A percentile compares a stretch with the other conserved stretches of the same genome.
Conservation (phyloP, 2,888 invertebrate species). For the Scaeva pyrastri region DNA sequence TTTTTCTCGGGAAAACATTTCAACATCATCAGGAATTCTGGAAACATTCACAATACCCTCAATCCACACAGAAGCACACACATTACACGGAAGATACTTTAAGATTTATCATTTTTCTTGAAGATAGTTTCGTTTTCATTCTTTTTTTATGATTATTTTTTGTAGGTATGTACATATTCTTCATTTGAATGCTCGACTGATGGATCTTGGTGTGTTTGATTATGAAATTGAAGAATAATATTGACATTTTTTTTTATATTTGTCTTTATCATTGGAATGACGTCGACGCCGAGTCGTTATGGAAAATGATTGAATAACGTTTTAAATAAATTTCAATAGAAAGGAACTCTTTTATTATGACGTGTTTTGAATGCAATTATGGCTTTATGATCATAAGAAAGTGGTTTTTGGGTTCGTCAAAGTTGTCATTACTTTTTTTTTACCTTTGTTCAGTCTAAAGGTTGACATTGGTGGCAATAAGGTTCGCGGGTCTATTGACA, state of each 20-base stretch:
- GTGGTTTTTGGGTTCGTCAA: too few species aligned
- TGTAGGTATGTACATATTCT: not conserved
- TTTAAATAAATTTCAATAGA: not conserved
- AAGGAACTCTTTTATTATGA: too few species aligned
- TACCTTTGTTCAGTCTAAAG: too few species aligned
- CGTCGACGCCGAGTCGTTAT: too few species aligned
- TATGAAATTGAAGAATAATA: conserved; percentile 17
- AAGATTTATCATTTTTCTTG: conserved; percentile 3
- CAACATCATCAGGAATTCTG: conserved; percentile 25
- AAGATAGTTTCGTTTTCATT: not conserved
- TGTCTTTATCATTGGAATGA: not conserved
- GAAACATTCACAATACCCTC: conserved; percentile 38
- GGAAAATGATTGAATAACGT: not conserved
- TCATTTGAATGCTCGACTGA: not conserved
- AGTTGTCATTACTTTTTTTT: too few species aligned
- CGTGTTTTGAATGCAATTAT: too few species aligned
- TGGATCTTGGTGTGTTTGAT: not conserved
- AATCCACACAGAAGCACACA: conserved; percentile 14
- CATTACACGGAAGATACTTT: not conserved
- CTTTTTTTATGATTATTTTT: too few species aligned
- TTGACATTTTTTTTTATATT: not conserved
- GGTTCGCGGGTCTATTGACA: too few species aligned
- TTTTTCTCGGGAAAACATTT: conserved; percentile 26
- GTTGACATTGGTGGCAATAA: too few species aligned
- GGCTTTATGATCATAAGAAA: too few species aligned